These are phyloP conservation scores for Holocentrus rufus DNA, from an alignment of 2,797 vertebrate genomes.

Conservation along the genomic window DNA sequence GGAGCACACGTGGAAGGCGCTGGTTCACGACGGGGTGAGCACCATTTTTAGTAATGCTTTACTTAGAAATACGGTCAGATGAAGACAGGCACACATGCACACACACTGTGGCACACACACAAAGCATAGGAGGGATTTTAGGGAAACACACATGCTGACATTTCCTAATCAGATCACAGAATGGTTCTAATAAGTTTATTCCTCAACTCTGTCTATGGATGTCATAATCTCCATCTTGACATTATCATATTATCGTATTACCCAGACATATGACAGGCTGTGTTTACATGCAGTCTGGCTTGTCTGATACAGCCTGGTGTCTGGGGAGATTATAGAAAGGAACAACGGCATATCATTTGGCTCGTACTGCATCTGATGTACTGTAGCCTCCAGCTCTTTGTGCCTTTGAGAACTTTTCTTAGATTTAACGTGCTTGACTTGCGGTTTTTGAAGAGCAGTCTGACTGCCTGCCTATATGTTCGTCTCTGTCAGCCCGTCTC, in stretches of 20 bases:
- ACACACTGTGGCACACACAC: background rate
- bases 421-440: background rate
- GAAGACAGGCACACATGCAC: background rate
- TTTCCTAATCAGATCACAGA: too few relatives aligned
- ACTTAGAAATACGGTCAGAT: slow-evolving; percentile 3
- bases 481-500: background rate
- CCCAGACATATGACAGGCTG: background rate
- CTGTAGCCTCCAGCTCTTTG: slow-evolving; percentile 7
- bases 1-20: slow-evolving; percentile 99
- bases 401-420: slow-evolving; percentile 1
- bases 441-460: background rate
- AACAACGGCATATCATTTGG: background rate
- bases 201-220: too few relatives aligned
- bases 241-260: background rate
- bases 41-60: slow-evolving; percentile 23
- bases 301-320: background rate
- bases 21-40: slow-evolving; percentile 96
- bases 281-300: slow-evolving; percentile 1
- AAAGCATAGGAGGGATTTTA: too few relatives aligned
- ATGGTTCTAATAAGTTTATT: too few relatives aligned
- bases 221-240: background rate
- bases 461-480: slow-evolving; percentile 5
- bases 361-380: slow-evolving; percentile 8
- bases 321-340: background rate
- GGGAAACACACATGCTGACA: background rate